These are phyloP conservation scores for Exaiptasia diaphana DNA, from an alignment of 64 coral and sea anemone species.

Conservation along the genomic window DNA sequence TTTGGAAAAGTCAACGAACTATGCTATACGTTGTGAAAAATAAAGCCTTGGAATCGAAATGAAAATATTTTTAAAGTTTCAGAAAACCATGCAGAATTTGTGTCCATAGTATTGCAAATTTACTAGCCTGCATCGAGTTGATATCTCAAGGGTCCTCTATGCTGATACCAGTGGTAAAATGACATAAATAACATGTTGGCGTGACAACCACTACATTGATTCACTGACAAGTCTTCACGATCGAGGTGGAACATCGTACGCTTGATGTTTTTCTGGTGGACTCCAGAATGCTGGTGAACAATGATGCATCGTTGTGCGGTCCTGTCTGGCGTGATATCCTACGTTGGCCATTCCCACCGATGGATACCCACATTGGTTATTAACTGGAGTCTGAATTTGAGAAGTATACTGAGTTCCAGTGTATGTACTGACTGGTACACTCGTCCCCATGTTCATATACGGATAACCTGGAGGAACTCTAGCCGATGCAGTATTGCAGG, in stretches of 20 bases:
- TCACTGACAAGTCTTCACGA: slow-evolving; percentile 57
- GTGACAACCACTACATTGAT: slow-evolving; percentile 37
- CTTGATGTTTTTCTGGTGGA: slow-evolving; percentile 83
- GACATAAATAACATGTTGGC: slow-evolving; percentile 67
- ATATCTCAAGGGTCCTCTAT: too few relatives aligned
- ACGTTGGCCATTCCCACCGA: slow-evolving; percentile 90
- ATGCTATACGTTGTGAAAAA: too few relatives aligned
- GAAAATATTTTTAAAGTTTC: not conserved
- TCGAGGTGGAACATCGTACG: slow-evolving; percentile 74
- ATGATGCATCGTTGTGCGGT: slow-evolving; percentile 81
- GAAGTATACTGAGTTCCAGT: slow-evolving; percentile 91
- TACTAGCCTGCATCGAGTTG: too few relatives aligned
- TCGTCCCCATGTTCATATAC: slow-evolving; percentile 94
- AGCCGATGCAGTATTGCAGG: slow-evolving; percentile 88
- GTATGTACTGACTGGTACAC: slow-evolving; percentile 90
- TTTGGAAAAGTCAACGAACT: slow-evolving; percentile 37
- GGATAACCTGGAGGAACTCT: slow-evolving; percentile 88
- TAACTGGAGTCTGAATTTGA: slow-evolving; percentile 92
- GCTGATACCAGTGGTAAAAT: too few relatives aligned
- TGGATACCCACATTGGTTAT: slow-evolving; percentile 91
- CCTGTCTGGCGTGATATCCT: slow-evolving; percentile 76
- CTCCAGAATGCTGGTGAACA: slow-evolving; percentile 92
- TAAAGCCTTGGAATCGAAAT: slow-evolving; percentile 10
- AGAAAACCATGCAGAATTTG: too few relatives aligned
- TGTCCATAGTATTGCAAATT: too few relatives aligned